Evolutionary conservation across 2,888 invertebrate species (phyloP).

Genomic region (Xestia xanthographa): DNA sequence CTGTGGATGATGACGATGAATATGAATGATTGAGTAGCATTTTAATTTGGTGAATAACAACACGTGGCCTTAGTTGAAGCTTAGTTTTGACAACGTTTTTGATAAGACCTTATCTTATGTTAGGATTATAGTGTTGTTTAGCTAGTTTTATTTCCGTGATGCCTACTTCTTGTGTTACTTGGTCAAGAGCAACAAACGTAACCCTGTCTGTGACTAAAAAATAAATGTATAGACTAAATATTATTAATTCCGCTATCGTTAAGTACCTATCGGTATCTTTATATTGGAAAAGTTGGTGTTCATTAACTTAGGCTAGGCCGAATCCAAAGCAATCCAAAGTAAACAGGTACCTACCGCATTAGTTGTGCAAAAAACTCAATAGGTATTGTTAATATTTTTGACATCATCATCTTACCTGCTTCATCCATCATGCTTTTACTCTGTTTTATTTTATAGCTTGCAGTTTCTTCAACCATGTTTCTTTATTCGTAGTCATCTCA

Average conservation of each 20-base stretch:
- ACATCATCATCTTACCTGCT: neutral
- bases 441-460: neutral
- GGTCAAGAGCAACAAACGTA: neutral
- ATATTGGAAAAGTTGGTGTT: neutral
- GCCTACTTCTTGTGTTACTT: neutral
- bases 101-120: conserved; percentile 44
- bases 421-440: neutral
- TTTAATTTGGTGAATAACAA: conserved; percentile 12
- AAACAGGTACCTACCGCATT: neutral
- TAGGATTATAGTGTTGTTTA: conserved; percentile 23
- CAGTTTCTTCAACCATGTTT: neutral
- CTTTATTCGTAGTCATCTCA: neutral
- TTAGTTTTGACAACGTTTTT: conserved; percentile 22
- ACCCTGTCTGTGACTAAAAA: neutral
- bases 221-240: neutral
- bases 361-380: neutral
- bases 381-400: neutral
- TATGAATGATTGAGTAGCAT: neutral
- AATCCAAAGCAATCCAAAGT: neutral
- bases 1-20: no score
- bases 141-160: conserved; percentile 17
- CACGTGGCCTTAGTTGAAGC: conserved; percentile 18
- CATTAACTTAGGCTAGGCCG: neutral
- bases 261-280: neutral
- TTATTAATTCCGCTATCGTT: neutral